Base-by-base conservation (phyloP, 2,113 vertebrate genomes). In the Dasyornis broadbenti region DNA sequence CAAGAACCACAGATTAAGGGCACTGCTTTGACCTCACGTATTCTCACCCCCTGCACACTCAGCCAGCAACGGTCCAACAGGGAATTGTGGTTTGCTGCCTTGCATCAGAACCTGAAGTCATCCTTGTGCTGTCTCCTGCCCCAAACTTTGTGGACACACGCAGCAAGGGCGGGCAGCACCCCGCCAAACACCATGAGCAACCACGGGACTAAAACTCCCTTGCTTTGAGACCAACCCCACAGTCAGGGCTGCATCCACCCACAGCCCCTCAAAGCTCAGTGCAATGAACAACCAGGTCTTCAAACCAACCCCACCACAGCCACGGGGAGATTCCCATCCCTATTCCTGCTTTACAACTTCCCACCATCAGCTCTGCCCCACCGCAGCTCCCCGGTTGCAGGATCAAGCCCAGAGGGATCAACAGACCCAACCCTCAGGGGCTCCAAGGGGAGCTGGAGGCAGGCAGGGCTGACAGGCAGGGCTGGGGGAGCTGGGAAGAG, bases 221-320 rank as follows among this genome's bases (percentile, higher is more conserved):
- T 0, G 0, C 3, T 66, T 6, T 2, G 16, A 31, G 63, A 52
- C 19, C 0, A 0, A 71, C 23, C n/a, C 35, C 10, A 4, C 14
- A 23, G 57, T 3, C 61, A 17, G 50, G 8, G 31, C 47, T 63
- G 82, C 56, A 56, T 9, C 21, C 37, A 49, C 17, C 26, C 30
- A 8, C 3, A 52, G 50, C 42, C 57, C 52, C 52, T 10, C 22
- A 35, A 27, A 39, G 23, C 42, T 19, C 18, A 7, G 33, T 2
- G 23, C 28, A 23, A 61, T 0, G 27, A 7, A 19, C 39, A 22
- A 17, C 4, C 2, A 22, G 39, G 5, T 33, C 54, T 65, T 6
- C 52, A 60, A 37, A 15, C 24, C 31, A 8, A 37, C 4, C 53
- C 53, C 57, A 42, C 7, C n/a, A 28, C 7, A 57, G 66, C 61